These are phyloP conservation scores for Belgica antarctica DNA, from an alignment of 2,888 invertebrate genomes.

Conservation along the genomic window DNA sequence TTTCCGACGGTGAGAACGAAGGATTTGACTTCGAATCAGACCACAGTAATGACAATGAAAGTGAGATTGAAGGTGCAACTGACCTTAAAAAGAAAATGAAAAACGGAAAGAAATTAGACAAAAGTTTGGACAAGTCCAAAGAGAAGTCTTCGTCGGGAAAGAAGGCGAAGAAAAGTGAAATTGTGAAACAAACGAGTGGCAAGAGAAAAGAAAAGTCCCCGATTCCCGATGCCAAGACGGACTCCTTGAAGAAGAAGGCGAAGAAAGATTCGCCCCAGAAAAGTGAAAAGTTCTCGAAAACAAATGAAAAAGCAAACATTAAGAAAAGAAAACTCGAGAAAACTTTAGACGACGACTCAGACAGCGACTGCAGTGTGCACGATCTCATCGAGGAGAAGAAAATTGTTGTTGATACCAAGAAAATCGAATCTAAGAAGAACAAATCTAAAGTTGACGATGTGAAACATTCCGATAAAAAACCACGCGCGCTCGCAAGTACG, in stretches of 20 bases:
- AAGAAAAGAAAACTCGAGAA: constrained; percentile 45
- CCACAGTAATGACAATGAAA: not conserved
- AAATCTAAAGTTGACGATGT: constrained; percentile 46
- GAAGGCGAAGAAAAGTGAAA: constrained; percentile 45
- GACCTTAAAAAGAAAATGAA: constrained; percentile 45
- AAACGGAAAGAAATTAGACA: constrained; percentile 46
- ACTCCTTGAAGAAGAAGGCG: constrained; percentile 42
- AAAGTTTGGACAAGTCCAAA: constrained; percentile 46
- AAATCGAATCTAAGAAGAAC: constrained; percentile 47
- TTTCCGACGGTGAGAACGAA: constrained; percentile 43
- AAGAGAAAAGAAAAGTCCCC: constrained; percentile 18
- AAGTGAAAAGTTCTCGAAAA: constrained; percentile 44
- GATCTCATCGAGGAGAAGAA: constrained; percentile 15
- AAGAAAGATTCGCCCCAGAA: constrained; percentile 44
- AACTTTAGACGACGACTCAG: constrained; percentile 47
- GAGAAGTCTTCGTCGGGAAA: constrained; percentile 46
- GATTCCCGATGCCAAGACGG: not conserved
- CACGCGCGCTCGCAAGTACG: constrained; percentile 24
- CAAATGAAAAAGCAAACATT: constrained; percentile 46
- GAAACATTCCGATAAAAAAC: constrained; percentile 44
- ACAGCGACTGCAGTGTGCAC: not conserved
- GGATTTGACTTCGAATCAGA: constrained; percentile 24
- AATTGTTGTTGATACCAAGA: not conserved
- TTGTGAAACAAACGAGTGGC: constrained; percentile 44
- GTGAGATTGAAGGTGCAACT: not conserved